Conservation (phyloP, 2,888 invertebrate genomes). For the Amphipoea oculea region DNA sequence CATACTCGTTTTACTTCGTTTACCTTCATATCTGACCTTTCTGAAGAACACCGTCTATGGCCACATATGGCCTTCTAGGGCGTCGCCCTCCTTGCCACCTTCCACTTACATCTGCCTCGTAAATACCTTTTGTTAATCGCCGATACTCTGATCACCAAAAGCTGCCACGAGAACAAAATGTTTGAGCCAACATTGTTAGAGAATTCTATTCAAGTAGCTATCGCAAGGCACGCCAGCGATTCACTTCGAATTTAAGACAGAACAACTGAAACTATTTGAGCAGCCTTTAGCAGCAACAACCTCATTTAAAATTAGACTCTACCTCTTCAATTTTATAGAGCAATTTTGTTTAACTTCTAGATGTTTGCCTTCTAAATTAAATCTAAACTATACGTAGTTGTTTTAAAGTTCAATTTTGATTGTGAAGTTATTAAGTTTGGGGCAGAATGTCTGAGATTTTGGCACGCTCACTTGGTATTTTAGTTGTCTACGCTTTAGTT, state of each 20-base stretch:
- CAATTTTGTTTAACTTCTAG: conserved; percentile 39
- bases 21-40: too few species aligned
- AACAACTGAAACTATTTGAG: conserved; percentile 73
- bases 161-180: conserved; percentile 18
- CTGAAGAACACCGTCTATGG: too few species aligned
- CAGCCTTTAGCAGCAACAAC: conserved; percentile 34
- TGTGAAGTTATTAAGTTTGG: conserved; percentile 64
- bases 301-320: conserved; percentile 46
- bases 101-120: not conserved
- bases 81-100: not conserved
- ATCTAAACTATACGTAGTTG: conserved; percentile 65
- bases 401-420: conserved; percentile 72
- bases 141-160: not conserved
- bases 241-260: conserved; percentile 68
- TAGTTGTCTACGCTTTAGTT: conserved; percentile 72
- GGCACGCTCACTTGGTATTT: conserved; percentile 77
- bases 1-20: too few species aligned
- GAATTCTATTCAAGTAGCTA: conserved; percentile 69
- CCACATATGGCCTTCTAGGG: not conserved
- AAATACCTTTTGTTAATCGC: not conserved
- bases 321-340: conserved; percentile 32
- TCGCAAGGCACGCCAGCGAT: conserved; percentile 66
- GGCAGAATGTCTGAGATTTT: conserved; percentile 74
- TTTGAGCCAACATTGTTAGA: conserved; percentile 53
- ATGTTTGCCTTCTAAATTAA: conserved; percentile 55